Percentiles rank a stretch among this genome's conserved stretches.
Evolutionary conservation across 2,888 invertebrate genomes (phyloP).

Genomic region (Xestia sexstrigata): DNA sequence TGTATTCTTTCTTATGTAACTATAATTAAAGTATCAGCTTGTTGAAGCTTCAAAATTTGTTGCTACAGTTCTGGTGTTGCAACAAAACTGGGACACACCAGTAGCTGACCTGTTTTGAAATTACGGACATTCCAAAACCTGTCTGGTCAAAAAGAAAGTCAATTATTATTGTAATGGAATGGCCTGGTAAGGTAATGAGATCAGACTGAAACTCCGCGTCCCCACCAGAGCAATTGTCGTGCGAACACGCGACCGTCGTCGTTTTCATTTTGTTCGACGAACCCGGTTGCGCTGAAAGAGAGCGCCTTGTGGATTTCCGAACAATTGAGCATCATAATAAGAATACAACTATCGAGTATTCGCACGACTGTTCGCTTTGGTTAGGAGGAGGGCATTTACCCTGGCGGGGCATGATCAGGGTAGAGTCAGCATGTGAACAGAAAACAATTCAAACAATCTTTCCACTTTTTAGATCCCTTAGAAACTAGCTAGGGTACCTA

Average conservation of each 20-base stretch:
- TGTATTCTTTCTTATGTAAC: conserved; percentile 33
- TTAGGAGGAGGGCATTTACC: not conserved
- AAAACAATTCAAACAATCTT: not conserved
- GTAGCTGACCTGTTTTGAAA: conserved; percentile 7
- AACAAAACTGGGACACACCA: conserved; percentile 19
- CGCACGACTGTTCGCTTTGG: not conserved
- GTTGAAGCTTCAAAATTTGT: conserved; percentile 5
- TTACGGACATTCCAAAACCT: conserved; percentile 21
- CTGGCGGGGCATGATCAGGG: not conserved
- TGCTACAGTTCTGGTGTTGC: conserved; percentile 20
- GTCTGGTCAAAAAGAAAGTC: conserved; percentile 21
- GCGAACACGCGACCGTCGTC: not conserved
- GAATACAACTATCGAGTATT: not conserved
- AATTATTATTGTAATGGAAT: not conserved
- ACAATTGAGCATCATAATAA: not conserved
- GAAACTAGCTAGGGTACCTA: not conserved
- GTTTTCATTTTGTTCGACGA: not conserved
- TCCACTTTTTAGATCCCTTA: not conserved
- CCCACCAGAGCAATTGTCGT: not conserved
- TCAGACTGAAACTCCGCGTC: not conserved
- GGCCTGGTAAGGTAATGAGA: not conserved
- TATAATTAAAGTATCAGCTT: conserved; percentile 21
- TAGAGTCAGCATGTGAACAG: not conserved
- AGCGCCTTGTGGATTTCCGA: not conserved
- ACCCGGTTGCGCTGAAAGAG: not conserved